These are phyloP conservation scores for Hanleya hanleyi DNA, from an alignment of 2,888 invertebrate genomes.

Conservation along the genomic window DNA sequence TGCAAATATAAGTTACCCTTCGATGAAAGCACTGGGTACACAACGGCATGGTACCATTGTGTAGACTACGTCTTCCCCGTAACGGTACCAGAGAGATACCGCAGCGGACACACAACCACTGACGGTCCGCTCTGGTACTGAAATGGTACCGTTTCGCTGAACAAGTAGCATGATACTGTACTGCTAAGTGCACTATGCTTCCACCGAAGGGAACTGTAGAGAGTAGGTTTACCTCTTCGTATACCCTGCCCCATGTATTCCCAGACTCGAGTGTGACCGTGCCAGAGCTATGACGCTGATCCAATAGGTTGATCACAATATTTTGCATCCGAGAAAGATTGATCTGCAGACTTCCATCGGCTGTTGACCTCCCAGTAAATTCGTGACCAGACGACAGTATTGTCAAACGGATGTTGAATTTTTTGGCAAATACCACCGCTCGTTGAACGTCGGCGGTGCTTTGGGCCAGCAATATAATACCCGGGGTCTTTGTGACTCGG, in stretches of 20 bases:
- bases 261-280: background rate
- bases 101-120: too few relatives aligned
- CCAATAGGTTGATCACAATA: background rate
- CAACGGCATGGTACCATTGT: too few relatives aligned
- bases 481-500: background rate
- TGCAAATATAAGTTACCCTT: too few relatives aligned
- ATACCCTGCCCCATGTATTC: background rate
- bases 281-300: background rate
- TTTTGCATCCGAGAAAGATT: conserved; percentile 18
- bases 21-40: too few relatives aligned
- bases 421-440: conserved; percentile 13
- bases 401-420: conserved; percentile 13
- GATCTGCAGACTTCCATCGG: conserved; percentile 18
- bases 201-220: too few relatives aligned
- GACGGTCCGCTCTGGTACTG: too few relatives aligned
- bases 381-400: conserved; percentile 28
- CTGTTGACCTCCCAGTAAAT: conserved; percentile 25
- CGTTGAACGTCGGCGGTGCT: conserved; percentile 13
- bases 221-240: conserved; percentile 1
- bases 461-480: conserved; percentile 13
- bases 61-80: too few relatives aligned
- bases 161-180: too few relatives aligned
- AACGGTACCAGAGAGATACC: too few relatives aligned
- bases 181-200: too few relatives aligned
- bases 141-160: too few relatives aligned